A percentile compares a stretch with the other conserved stretches of the same genome.
phyloP scores from a whole-genome alignment of 2,888 invertebrate species.

The Antheraea assamensis region DNA sequence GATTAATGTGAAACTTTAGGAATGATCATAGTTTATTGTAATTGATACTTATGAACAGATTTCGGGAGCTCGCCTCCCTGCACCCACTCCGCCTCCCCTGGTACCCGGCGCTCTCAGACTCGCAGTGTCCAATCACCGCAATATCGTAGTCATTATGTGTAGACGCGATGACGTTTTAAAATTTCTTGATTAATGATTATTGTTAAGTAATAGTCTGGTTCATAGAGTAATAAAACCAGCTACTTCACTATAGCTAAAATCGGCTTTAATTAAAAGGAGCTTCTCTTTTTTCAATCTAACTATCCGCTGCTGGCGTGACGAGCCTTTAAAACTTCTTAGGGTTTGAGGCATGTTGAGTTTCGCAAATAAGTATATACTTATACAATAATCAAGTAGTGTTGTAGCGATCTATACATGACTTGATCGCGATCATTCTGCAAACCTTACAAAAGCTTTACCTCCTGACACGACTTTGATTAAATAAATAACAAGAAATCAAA shows the following conservation, averaged over 20 bases:
- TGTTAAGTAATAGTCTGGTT: not conserved
- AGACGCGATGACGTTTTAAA: slow-evolving; percentile 1
- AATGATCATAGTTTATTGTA: not conserved
- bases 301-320: too few relatives aligned
- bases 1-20: not conserved
- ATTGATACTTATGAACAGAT: not conserved
- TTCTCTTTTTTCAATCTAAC: too few relatives aligned
- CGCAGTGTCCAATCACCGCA: not conserved
- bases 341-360: too few relatives aligned
- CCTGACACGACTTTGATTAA: too few relatives aligned
- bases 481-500: too few relatives aligned
- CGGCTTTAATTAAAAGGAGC: too few relatives aligned
- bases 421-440: too few relatives aligned
- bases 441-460: too few relatives aligned
- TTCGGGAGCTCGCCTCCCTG: not conserved
- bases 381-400: too few relatives aligned
- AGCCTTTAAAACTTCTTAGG: too few relatives aligned
- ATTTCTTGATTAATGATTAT: not conserved
- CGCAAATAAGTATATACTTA: too few relatives aligned
- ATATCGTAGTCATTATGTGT: not conserved
- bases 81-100: not conserved
- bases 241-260: not conserved
- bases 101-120: not conserved
- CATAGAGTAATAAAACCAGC: not conserved
- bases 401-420: too few relatives aligned